Evolutionary conservation across 1,140 invertebrate genomes (phyloP).

Genomic region (Drosophila mojavensis): DNA sequence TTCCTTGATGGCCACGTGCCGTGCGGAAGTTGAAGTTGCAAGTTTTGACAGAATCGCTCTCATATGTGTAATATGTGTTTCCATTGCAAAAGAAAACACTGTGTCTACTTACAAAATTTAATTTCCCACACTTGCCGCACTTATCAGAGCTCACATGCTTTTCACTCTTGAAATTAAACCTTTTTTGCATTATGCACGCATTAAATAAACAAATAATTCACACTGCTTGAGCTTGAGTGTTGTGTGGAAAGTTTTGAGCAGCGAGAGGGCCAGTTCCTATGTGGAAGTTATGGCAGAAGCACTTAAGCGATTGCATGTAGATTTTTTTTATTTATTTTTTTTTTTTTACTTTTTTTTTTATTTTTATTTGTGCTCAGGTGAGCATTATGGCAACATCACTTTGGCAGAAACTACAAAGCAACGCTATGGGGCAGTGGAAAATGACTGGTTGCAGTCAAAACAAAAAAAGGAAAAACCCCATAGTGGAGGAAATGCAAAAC

Average conservation of each 20-base stretch:
- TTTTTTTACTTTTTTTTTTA: constrained; percentile 18
- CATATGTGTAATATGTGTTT: constrained; percentile 20
- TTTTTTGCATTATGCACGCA: constrained; percentile 15
- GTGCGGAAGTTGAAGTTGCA: constrained; percentile 46
- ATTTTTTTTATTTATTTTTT: constrained; percentile 46
- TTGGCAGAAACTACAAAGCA: constrained; percentile 51
- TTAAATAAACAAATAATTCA: constrained; percentile 12
- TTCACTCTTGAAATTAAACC: constrained; percentile 47
- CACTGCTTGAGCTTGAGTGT: constrained; percentile 7
- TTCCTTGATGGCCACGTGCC: too few species aligned
- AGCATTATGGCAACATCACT: constrained; percentile 78
- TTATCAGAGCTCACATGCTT: constrained; percentile 61
- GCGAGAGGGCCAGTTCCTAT: constrained; percentile 16
- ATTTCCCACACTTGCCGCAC: constrained; percentile 71
- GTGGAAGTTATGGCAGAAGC: constrained; percentile 69
- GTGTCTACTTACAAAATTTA: constrained; percentile 38
- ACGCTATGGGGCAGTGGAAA: constrained; percentile 40
- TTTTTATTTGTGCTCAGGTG: constrained; percentile 69
- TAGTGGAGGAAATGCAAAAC: constrained; percentile 25
- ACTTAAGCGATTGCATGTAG: constrained; percentile 79
- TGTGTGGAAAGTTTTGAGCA: constrained; percentile 45
- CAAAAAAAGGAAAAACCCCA: constrained; percentile 22
- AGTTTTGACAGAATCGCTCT: constrained; percentile 29
- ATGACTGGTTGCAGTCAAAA: constrained; percentile 37
- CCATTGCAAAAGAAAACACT: constrained; percentile 15